Evolutionary conservation across 2,888 invertebrate species (phyloP), one percentile per base, ranked within the genome.

Genomic region (Noctua janthina): DNA sequence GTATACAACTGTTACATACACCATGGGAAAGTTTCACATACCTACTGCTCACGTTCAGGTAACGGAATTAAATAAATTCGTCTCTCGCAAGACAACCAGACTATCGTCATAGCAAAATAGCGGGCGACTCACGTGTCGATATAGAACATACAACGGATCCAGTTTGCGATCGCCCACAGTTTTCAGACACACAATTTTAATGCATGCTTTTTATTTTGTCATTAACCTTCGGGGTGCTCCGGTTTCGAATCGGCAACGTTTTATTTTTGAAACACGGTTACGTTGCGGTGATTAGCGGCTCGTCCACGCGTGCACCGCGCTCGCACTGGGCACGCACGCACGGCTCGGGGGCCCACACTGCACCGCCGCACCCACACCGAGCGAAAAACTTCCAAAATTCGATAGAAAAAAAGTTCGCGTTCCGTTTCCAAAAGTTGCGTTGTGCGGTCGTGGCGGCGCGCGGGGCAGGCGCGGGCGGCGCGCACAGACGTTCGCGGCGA

Each of bases 201-300:
- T 95, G 95, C 94, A 95, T 93, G 95, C 93, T 94, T 96, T 95
- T 96, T 95, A 96, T 95, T 96, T 95, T 96, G 95, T 96, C 96
- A 96, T 96, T 96, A 96, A 96, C 96, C 96, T 96, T 96, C 96
- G 94, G 92, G 94, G 94, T 95, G 96, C 96, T 96, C 96, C 95
- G 95, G 95, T 95, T 96, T 94, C 94, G 94, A 94, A 95, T 95
- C 95, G 94, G 94, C 95, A 94, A 95, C 95, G 95, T 94, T 96
- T 96, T 96, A 96, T 96, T 96, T 96, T 95, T 94, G 95, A 95
- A 95, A 95, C 96, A 93, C 95, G 95, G 94, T 95, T 95, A 95
- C 95, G 94, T 91, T 89, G 92, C 92, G 93, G 91, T 92, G 93
- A 94, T 94, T 92, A 92, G 87, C 84, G 82, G 77, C 76, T 86